Base-by-base conservation (phyloP, 2,113 vertebrate species). In the Lethenteron reissneri region DNA sequence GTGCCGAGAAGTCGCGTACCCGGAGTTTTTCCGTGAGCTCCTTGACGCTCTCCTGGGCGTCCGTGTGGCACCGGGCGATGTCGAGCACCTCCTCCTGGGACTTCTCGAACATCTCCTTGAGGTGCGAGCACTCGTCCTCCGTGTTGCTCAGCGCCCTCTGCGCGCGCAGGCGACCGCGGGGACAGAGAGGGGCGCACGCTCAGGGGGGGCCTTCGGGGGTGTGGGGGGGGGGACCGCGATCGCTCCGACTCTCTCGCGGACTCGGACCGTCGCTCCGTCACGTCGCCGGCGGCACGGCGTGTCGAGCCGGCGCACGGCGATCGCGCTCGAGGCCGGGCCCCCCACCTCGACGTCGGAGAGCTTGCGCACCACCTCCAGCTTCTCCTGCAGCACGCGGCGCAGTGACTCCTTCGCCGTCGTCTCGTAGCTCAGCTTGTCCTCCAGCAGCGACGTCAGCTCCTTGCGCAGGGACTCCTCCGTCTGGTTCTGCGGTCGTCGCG, bases 361-460 rank as follows among this genome's bases (percentile, higher is more conserved):
- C 83, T 99, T 99, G 77, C 91, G 80, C 81, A 94, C 88, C 80
- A 97, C 94, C 80, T 96, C 94, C 9, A 99, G 96, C 81, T 99
- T 97, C 83, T 99, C 94, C 86, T 99, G 90, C 81, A 99, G 85
- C 77, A 96, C 92, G 80, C 87, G 84, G 85, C 91, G 88, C 85
- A 99, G 84, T 76, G 92, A 92, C 83, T 96, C 92, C 85, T 96
- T 99, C 74, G 92, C 90, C 72, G 89, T 97, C n/a, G 89, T 95
- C 81, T 99, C 94, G 56, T 99, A 99, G 80, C 89, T 96, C 80
- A 95, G 88, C 85, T 99, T 97, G 80, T 99, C 94, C 72, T 97
- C 92, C 73, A 95, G 92, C 74, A 99, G 86, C 72, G 91, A 86
- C 78, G 95, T 78, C 64, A 99, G 83, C 74, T 99, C 94, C 76